These are phyloP conservation scores for Perithous albicinctus DNA, from an alignment of 2,888 invertebrate species.

Conservation along the genomic window DNA sequence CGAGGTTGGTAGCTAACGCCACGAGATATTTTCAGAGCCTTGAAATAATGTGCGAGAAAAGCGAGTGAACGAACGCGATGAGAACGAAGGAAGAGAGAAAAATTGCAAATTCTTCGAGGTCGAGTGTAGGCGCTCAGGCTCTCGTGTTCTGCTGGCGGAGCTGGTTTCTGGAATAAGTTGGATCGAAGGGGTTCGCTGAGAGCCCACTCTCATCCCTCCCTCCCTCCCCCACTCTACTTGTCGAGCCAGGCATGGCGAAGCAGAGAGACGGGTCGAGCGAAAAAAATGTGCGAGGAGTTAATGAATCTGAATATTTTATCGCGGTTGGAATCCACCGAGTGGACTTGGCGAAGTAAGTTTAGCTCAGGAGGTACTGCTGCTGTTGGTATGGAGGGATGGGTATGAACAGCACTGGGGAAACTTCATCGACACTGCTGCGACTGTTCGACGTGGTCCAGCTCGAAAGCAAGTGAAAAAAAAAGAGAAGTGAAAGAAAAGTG, in stretches of 20 bases:
- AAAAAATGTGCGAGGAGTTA: constrained; percentile 66
- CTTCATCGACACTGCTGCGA: constrained; percentile 50
- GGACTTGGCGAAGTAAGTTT: constrained; percentile 63
- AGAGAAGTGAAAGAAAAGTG: constrained; percentile 9
- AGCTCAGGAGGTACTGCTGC: constrained; percentile 32
- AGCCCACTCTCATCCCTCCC: constrained; percentile 30
- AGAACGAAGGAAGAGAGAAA: constrained; percentile 22
- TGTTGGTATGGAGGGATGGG: constrained; percentile 17
- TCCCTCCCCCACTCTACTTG: constrained; percentile 15
- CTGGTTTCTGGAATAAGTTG: constrained; percentile 55
- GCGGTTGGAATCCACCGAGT: constrained; percentile 53
- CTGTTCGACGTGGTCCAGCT: constrained; percentile 14
- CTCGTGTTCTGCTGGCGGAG: constrained; percentile 37
- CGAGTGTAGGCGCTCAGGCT: constrained; percentile 26
- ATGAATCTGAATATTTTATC: constrained; percentile 70
- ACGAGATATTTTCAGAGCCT: constrained; percentile 33
- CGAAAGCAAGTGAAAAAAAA: not conserved
- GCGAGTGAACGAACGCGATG: constrained; percentile 17
- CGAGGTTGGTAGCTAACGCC: not conserved
- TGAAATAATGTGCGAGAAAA: constrained; percentile 43
- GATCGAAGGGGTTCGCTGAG: constrained; percentile 65
- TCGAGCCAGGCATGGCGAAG: constrained; percentile 25
- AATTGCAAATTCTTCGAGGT: constrained; percentile 52
- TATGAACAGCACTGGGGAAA: constrained; percentile 29
- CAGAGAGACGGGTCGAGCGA: constrained; percentile 24